Percentiles rank a stretch among this genome's conserved stretches.
Conservation (phyloP, 2,797 vertebrate genomes). For the Sciaenops ocellatus region DNA sequence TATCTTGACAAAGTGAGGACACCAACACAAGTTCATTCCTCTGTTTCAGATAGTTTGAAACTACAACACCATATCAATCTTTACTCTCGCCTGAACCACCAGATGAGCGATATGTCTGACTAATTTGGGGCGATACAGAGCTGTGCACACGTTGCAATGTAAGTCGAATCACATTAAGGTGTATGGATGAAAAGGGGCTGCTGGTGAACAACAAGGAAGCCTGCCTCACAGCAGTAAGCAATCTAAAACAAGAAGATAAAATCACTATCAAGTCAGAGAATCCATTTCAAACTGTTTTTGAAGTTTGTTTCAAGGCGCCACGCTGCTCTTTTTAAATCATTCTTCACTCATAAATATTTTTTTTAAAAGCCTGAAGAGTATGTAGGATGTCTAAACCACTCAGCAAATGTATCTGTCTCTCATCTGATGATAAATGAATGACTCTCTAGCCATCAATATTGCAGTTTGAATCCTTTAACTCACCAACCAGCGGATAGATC, state of each 20-base stretch:
- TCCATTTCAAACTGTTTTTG: slow-evolving; percentile 30
- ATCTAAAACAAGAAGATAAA: slow-evolving; percentile 30
- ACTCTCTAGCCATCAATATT: background rate
- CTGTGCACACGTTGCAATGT: background rate
- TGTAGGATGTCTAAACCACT: slow-evolving; percentile 9
- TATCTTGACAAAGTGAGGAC: slow-evolving; percentile 8
- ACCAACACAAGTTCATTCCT: slow-evolving; percentile 1
- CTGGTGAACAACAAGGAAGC: background rate
- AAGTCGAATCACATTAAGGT: slow-evolving; percentile 15
- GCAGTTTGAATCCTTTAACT: background rate
- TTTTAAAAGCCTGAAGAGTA: slow-evolving; percentile 1
- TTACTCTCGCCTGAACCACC: background rate
- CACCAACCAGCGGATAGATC: background rate
- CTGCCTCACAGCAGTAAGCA: slow-evolving; percentile 1
- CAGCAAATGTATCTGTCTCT: background rate
- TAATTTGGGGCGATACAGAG: slow-evolving; percentile 14
- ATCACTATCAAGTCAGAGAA: slow-evolving; percentile 1
- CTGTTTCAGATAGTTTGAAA: background rate
- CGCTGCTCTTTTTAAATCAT: slow-evolving; percentile 19
- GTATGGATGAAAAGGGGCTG: slow-evolving; percentile 9
- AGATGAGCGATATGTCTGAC: slow-evolving; percentile 12
- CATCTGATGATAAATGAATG: slow-evolving; percentile 23
- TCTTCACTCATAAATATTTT: background rate
- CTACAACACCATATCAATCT: background rate
- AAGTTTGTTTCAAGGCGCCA: slow-evolving; percentile 26